Evolutionary conservation across 2,113 vertebrate genomes (phyloP).

Genomic region (Chiloscyllium plagiosum): DNA sequence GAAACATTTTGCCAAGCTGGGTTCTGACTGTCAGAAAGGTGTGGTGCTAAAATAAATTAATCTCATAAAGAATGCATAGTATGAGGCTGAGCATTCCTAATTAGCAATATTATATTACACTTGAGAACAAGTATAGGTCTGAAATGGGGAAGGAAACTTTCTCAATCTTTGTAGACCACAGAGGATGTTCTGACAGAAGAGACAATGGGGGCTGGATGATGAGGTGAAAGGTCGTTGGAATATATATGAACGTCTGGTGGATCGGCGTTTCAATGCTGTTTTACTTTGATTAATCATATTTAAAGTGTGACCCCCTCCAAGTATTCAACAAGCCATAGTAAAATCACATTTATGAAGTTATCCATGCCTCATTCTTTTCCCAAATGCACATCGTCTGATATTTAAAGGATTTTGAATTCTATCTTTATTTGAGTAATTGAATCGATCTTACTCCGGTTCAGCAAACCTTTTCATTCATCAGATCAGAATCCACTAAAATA

Average conservation of each 20-base stretch:
- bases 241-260: background rate
- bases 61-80: background rate
- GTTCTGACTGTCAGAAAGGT: background rate
- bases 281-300: background rate
- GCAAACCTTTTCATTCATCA: background rate
- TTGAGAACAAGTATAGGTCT: background rate
- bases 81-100: background rate
- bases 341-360: background rate
- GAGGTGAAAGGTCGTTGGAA: background rate
- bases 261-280: background rate
- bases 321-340: background rate
- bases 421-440: background rate
- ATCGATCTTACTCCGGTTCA: background rate
- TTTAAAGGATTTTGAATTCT: background rate
- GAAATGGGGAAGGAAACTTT: background rate
- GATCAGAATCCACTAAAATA: background rate
- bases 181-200: background rate
- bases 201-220: background rate
- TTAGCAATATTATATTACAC: too few species aligned
- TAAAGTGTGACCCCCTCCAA: background rate
- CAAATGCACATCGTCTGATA: background rate
- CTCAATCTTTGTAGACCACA: too few species aligned
- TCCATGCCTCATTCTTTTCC: background rate
- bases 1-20: background rate
- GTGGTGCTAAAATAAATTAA: background rate